Percentiles rank a stretch among this genome's conserved stretches.
phyloP scores from a whole-genome alignment of 1,140 invertebrate genomes.

The Adoxophyes honmai region DNA sequence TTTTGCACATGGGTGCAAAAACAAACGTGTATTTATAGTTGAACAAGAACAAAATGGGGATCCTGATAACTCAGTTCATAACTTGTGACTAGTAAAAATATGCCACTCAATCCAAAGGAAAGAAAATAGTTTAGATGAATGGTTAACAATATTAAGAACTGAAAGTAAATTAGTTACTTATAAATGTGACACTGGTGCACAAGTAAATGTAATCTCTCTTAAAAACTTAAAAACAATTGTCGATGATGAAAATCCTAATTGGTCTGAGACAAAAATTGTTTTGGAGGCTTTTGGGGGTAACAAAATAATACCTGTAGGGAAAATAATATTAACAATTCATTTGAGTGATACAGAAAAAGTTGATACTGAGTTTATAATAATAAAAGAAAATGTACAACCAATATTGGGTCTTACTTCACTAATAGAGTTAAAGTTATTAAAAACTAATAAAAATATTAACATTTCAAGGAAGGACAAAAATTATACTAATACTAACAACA shows the following conservation, averaged over 20 bases:
- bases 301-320: too few species aligned
- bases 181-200: constrained; percentile 3
- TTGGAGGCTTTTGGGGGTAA: too few species aligned
- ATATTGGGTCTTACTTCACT: too few species aligned
- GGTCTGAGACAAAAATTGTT: neutral
- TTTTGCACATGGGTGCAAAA: neutral
- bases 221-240: neutral
- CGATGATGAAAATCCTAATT: neutral
- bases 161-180: neutral
- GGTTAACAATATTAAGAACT: neutral
- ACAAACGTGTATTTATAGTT: neutral
- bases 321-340: too few species aligned
- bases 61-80: neutral
- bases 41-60: too few species aligned
- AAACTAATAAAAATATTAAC: too few species aligned
- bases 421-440: constrained; percentile 31
- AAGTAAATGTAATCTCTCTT: neutral
- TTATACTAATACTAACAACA: too few species aligned
- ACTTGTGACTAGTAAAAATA: neutral
- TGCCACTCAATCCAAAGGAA: neutral
- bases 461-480: too few species aligned
- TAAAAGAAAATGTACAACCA: too few species aligned
- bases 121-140: too few species aligned
- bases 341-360: too few species aligned
- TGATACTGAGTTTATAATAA: too few species aligned